Base-by-base conservation (phyloP, 2,113 vertebrate genomes). In the Pseudolaguvia tuberculata region DNA sequence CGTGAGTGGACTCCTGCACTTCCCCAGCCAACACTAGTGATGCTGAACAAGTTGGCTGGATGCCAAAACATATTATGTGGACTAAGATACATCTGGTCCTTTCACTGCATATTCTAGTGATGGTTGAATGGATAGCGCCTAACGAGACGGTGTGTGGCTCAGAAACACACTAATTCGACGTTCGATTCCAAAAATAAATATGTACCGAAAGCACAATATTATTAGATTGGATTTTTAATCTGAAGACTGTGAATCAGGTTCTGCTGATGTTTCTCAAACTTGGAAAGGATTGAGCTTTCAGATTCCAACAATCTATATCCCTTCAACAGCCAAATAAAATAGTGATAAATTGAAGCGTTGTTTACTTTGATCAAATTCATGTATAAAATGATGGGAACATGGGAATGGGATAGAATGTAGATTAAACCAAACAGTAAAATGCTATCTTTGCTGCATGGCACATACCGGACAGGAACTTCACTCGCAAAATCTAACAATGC, bases 11-110 rank as follows among this genome's bases (percentile, higher is more conserved):
- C 39, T 71, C 47, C 18, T 29, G 47, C 15, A 47, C 53, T 57
- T 39, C 45, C 5, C 75, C 75, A 83, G 82, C 84, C 88, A 62
- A 61, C 70, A 51, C 12, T 63, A 67, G 73, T 81, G 84, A 88
- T 83, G 73, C 78, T 50, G 77, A 85, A 83, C 78, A 83, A 86
- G 84, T 83, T 85, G 81, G 83, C 83, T 76, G 78, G 78, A 59
- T 45, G 76, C 67, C 84, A 85, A 76, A 73, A 4, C 53, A 84
- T 82, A 84, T 85, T 84, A 82, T 27, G 78, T 9, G 73, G 72
- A 79, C 74, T 68, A 14, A 29, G 50, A 9, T 27, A 51, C 67
- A 67, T 72, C 67, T 81, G 69, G 73, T 65, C 66, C 76, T 47
- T 70, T 75, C 59, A 5, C 39, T 27, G 50, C 42, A 77, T 75